These are phyloP conservation scores for Anseranas semipalmata DNA, from an alignment of 2,113 vertebrate species.

Conservation along the genomic window DNA sequence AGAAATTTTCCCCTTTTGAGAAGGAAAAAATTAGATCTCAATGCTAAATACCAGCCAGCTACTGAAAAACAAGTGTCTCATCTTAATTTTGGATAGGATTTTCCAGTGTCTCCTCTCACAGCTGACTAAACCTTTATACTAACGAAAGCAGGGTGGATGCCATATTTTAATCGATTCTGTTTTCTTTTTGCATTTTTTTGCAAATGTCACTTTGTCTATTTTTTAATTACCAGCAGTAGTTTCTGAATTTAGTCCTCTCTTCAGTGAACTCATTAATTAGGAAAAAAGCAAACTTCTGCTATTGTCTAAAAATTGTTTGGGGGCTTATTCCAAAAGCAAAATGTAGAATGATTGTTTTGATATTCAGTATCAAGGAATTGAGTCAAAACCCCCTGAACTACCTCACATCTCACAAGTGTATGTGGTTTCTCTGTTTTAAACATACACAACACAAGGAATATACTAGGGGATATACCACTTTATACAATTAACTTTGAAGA, in stretches of 20 bases:
- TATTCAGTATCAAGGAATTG: not conserved
- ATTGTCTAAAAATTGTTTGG: not conserved
- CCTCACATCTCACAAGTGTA: not conserved
- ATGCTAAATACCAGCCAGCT: not conserved
- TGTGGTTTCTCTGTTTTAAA: not conserved
- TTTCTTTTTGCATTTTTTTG: not conserved
- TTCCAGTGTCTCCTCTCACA: not conserved
- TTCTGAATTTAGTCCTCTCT: not conserved
- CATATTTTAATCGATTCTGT: not conserved
- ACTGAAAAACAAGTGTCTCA: not conserved
- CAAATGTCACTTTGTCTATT: not conserved
- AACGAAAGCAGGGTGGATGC: not conserved
- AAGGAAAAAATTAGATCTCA: not conserved
- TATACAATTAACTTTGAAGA: not conserved
- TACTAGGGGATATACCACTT: not conserved
- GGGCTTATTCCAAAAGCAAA: not conserved
- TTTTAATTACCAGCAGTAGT: not conserved
- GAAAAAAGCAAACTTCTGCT: not conserved
- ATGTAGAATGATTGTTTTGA: not conserved
- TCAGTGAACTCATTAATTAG: not conserved
- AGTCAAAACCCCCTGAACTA: not conserved
- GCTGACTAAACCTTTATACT: not conserved
- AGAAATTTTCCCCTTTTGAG: not conserved
- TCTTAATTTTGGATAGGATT: not conserved
- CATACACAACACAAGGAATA: not conserved